Conservation (phyloP, 1,140 invertebrate species). For the Anastrepha ludens region DNA sequence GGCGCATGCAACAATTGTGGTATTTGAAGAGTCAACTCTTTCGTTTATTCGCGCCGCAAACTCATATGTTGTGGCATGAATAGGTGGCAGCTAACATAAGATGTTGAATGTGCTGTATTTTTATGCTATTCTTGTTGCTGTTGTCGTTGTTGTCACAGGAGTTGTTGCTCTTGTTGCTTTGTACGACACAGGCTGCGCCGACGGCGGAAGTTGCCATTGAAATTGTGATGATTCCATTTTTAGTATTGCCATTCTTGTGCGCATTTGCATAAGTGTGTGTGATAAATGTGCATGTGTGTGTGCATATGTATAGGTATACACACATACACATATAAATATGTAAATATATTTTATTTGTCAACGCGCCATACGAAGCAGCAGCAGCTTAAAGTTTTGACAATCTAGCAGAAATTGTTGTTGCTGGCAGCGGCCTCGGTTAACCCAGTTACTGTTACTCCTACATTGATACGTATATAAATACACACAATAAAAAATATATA, state of each 20-base stretch:
- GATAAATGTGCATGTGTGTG: neutral
- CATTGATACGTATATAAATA: neutral
- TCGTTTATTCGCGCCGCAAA: neutral
- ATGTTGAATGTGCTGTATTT: neutral
- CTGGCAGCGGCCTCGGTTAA: neutral
- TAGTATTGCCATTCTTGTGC: neutral
- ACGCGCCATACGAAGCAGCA: too few relatives aligned
- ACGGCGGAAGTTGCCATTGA: conserved; percentile 21
- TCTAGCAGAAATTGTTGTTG: neutral
- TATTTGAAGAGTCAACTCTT: neutral
- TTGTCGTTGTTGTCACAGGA: neutral
- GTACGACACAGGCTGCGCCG: neutral
- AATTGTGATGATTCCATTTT: conserved; percentile 32
- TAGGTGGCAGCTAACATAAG: neutral
- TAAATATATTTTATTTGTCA: neutral
- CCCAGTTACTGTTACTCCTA: neutral
- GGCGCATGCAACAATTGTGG: neutral
- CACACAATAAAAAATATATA: neutral
- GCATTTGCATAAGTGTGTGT: neutral
- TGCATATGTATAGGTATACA: neutral
- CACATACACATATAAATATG: neutral
- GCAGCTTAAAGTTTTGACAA: neutral
- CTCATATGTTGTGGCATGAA: neutral
- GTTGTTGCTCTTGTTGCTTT: neutral
- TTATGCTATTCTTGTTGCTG: neutral